These are phyloP conservation scores for Ictalurus furcatus DNA, from an alignment of 2,113 vertebrate genomes.

Conservation along the genomic window DNA sequence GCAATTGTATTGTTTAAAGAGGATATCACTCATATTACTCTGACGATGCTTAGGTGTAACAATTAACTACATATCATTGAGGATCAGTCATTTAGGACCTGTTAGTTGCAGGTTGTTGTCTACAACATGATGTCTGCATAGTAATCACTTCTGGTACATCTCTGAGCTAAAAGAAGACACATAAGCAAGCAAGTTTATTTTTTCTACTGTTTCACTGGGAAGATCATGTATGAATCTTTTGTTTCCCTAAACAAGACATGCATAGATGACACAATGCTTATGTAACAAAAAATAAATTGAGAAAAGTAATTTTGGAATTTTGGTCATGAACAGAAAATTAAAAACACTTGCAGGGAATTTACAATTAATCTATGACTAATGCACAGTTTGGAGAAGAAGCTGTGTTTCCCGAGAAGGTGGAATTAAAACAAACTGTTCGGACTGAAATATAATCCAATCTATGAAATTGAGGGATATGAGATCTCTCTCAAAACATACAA, in stretches of 20 bases:
- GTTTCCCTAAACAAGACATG: not conserved
- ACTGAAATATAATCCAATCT: not conserved
- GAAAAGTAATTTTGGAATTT: not conserved
- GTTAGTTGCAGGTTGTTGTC: not conserved
- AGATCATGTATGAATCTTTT: not conserved
- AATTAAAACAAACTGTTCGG: constrained; percentile 28
- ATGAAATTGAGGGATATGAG: not conserved
- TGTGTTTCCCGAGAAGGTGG: constrained; percentile 12
- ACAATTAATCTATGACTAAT: not conserved
- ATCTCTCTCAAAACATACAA: not conserved
- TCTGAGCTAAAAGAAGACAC: not conserved
- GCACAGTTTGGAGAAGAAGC: constrained; percentile 9
- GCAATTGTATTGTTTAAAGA: not conserved
- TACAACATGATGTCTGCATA: not conserved
- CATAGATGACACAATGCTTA: constrained; percentile 2
- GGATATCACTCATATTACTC: not conserved
- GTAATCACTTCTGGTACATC: not conserved
- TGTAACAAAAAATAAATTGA: not conserved
- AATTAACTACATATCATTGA: not conserved
- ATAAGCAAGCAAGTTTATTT: constrained; percentile 35
- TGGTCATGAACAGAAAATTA: not conserved
- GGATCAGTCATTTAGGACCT: not conserved
- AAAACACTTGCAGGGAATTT: not conserved
- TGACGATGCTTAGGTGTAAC: not conserved
- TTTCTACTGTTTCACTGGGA: not conserved